A percentile compares a stretch with the other conserved stretches of the same genome.
Conservation (phyloP, 2,113 vertebrate species). For the Ursus arctos region DNA sequence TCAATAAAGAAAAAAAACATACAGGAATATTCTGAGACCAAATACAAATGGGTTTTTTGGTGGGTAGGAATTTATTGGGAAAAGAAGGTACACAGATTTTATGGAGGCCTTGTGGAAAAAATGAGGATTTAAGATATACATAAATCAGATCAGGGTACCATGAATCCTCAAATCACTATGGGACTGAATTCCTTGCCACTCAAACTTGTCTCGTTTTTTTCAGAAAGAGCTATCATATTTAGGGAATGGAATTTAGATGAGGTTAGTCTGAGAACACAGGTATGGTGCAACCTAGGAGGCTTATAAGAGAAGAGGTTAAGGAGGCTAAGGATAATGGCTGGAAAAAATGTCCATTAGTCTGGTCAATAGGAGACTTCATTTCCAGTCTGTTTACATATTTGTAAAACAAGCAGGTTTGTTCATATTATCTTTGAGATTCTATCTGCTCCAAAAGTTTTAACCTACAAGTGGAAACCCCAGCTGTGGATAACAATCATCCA, state of each 20-base stretch:
- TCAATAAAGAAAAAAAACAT: not conserved
- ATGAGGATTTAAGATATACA: not conserved
- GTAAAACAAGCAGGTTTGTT: not conserved
- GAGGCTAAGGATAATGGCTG: not conserved
- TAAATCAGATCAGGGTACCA: not conserved
- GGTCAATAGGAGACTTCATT: not conserved
- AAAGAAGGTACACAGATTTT: not conserved
- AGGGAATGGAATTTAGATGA: not conserved
- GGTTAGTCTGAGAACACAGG: not conserved
- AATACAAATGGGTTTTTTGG: not conserved
- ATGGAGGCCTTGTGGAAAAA: not conserved
- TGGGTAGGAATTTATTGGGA: not conserved
- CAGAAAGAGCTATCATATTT: conserved; percentile 2
- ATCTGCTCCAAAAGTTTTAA: not conserved
- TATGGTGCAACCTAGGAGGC: not conserved
- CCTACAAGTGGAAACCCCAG: not conserved
- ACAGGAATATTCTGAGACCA: not conserved
- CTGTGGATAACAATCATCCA: not conserved
- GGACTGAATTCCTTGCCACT: not conserved
- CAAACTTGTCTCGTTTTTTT: not conserved
- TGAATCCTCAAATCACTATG: not conserved
- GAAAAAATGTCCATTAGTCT: not conserved
- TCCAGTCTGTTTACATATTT: not conserved
- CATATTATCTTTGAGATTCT: not conserved
- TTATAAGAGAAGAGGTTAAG: not conserved